Evolutionary conservation across 1,140 invertebrate genomes (phyloP), one percentile per base, ranked within the genome.

Genomic region (Polyergus mexicanus): DNA sequence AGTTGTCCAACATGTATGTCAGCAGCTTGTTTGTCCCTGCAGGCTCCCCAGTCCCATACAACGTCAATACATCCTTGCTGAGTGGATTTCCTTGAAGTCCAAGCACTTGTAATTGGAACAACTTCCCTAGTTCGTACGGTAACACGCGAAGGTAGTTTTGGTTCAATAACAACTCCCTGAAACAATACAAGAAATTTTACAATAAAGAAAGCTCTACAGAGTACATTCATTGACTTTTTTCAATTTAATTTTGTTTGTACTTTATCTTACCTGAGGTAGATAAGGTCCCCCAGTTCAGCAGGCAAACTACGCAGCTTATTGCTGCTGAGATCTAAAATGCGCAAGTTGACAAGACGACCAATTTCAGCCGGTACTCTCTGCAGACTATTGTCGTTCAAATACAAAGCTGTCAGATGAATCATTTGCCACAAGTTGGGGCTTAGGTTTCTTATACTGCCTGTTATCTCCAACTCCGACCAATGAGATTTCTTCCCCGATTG

Each of bases 71-170:
- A 92, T 99, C 99, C 94, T 98, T 98, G 90, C 97, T 97, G 62
- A 99, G 96, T 66, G 99, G 99, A 96, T 99, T 99, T 16, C 98
- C 98, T 92, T 98, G 97, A 89, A 99, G 96, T 89, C 98, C 98
- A 92, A 98, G 95, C 92, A 98, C 96, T 95, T 99, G 98, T 88
- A 99, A 96, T 95, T 99, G 98, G 95, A 99, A 99, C 86, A 99
- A 96, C 95, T 99, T 99, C 88, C 99, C 99, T 91, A 99, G 96
- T 95, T 99, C 99, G 95, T 98, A 99, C 3, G 99, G 99, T 91
- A 99, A 96, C 87, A 98, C 97, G 69, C 99, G 96, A 86, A 99
- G 96, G 93, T 97, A 97, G 95, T 99, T 99, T 95, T 99, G 97
- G 95, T 98, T 98, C 75, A 99, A 96, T 91, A 98, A 96, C 88